Conservation (phyloP, 2,888 invertebrate species). For the Scaptomyza caliginosa region DNA sequence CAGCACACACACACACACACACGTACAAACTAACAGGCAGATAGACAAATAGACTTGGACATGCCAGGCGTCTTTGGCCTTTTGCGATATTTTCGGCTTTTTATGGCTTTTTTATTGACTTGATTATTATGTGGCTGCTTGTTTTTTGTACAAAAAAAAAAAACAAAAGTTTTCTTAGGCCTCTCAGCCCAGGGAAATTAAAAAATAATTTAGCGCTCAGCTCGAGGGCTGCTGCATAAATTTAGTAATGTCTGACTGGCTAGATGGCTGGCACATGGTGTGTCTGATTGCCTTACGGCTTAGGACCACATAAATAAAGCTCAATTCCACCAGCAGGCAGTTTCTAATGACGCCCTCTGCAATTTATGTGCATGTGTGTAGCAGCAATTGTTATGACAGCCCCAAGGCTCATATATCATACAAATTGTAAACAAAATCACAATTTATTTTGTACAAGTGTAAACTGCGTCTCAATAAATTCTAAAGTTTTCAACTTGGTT, state of each 20-base stretch:
- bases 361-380: constrained; percentile 32
- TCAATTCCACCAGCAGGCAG: constrained; percentile 29
- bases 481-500: constrained; percentile 22
- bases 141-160: constrained; percentile 51
- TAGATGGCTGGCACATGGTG: constrained; percentile 50
- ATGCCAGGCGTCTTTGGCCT: constrained; percentile 54
- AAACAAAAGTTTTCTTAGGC: constrained; percentile 59
- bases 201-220: constrained; percentile 73
- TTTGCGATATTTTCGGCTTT: constrained; percentile 64
- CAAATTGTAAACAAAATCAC: constrained; percentile 28
- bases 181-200: constrained; percentile 62
- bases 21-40: neutral
- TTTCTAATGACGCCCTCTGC: constrained; percentile 45
- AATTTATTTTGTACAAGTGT: constrained; percentile 18
- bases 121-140: constrained; percentile 80
- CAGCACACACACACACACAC: constrained; percentile 23
- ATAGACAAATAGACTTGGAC: constrained; percentile 62
- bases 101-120: constrained; percentile 80
- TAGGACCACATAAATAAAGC: constrained; percentile 51
- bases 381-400: constrained; percentile 44
- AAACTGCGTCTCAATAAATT: constrained; percentile 42
- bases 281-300: constrained; percentile 61
- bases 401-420: constrained; percentile 44
- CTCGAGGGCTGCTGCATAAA: constrained; percentile 69
- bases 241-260: constrained; percentile 40